Base-by-base conservation (phyloP, 1,140 invertebrate species). In the Drosophila navojoa region DNA sequence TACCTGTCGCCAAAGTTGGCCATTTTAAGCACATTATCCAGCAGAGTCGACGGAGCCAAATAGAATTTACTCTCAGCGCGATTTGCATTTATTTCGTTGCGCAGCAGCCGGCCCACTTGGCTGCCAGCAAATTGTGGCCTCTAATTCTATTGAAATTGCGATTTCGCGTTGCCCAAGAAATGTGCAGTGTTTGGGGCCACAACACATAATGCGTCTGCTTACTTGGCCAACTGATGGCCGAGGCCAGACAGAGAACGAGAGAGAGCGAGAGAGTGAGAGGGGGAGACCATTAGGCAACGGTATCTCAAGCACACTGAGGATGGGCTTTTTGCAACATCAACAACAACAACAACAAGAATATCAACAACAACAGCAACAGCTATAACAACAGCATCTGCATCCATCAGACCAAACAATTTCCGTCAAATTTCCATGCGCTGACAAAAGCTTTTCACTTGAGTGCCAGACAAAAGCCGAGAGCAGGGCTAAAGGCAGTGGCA, bases 381-480 rank as follows among this genome's bases (percentile, higher is more conserved):
- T 49, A 44, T 29, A 47, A 29, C 58, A 63, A 45, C 57, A 61
- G 76, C 73, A 77, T 45, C 69, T 79, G 79, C 79, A 87, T 89
- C 82, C 85, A 87, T 89, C 84, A 84, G 84, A 74, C 70, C 84
- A 74, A 85, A 89, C 82, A 87, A 87, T 87, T 87, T 87, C 84
- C 82, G 84, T 87, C 84, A 84, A 89, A 87, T 89, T 89, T 87
- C 84, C 84, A 89, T 71, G 84, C 73, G 84, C 84, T 81, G 79
- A 82, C 84, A 84, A 89, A 87, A 87, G 79, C 84, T 87, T 87
- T 87, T 87, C 84, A 87, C 76, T 89, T 63, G 84, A 87, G 80
- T 87, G 82, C 79, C 79, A 79, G 75, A 87, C 79, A 89, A 87
- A 87, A 79, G 79, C 73, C 73, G 68, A 71, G 67, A 63, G 54